Percentiles rank a stretch among this genome's conserved stretches.
Evolutionary conservation across 1,140 invertebrate genomes (phyloP).

Genomic region (Monochamus saltuarius): DNA sequence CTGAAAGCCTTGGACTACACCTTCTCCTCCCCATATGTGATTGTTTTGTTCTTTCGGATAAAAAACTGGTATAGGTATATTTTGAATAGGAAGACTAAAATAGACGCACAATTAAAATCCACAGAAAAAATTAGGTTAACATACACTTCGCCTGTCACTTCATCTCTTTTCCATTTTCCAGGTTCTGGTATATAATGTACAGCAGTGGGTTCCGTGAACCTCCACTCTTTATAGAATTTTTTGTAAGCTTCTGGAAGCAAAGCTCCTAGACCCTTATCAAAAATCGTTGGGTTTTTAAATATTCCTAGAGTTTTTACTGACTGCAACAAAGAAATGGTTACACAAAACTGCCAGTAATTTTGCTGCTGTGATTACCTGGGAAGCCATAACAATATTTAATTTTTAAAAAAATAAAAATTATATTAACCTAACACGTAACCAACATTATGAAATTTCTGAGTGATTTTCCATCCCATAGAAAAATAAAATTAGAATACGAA

Average conservation of each 20-base stretch:
- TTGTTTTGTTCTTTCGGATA: constrained; percentile 78
- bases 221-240: constrained; percentile 87
- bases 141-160: constrained; percentile 70
- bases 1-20: constrained; percentile 85
- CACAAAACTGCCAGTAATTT: not conserved
- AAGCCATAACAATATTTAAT: not conserved
- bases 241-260: constrained; percentile 81
- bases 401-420: too few species aligned
- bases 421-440: too few species aligned
- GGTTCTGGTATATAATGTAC: constrained; percentile 83
- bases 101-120: constrained; percentile 3
- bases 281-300: constrained; percentile 35
- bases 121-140: constrained; percentile 6
- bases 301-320: constrained; percentile 38
- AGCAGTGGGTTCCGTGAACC: constrained; percentile 67
- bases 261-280: constrained; percentile 56
- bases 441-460: too few species aligned
- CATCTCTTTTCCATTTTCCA: constrained; percentile 72
- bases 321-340: not conserved
- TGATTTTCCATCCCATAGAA: too few species aligned
- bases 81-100: constrained; percentile 67
- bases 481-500: too few species aligned
- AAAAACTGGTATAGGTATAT: constrained; percentile 74
- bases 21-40: constrained; percentile 96
- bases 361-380: not conserved